Evolutionary conservation across 2,888 invertebrate genomes (phyloP), one percentile per base, ranked within the genome.

Genomic region (Cheilosia grossa): DNA sequence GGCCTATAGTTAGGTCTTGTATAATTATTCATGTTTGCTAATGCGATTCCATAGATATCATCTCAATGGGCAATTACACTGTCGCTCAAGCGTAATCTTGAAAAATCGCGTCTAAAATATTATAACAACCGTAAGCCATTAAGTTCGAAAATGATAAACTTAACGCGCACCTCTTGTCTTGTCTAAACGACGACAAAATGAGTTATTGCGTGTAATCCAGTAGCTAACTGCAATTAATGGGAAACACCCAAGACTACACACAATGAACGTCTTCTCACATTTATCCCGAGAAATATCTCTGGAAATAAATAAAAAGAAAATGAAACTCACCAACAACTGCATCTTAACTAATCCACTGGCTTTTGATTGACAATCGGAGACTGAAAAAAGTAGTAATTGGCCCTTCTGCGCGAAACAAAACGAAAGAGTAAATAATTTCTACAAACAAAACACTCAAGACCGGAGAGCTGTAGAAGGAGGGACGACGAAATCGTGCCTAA

Each of bases 281-380:
- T 70, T 21, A 77, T 77, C 59, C 54, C 40, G 10, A 9, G 49
- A 7, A 66, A 64, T 64, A 15, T 44, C 44, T 19, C 21, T 10
- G 21, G 30, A 69, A 24, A 42, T 42, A 66, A 9, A 61, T 33
- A 42, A 30, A 30, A 2, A 58, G 13, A 53, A 59, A 24, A 40
- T 30, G 19, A 40, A 61, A 75, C 83, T 83, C 70, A 83, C 83
- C 83, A 44, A 49, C 53, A 74, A 75, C 64, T 54, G 83, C 83
- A 83, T 83, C 27, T 69, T 79, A 51, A 75, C 69, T 69, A 64
- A 64, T 69, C 67, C 63, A 75, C 58, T 42, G n/a, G 33, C 58
- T 64, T 49, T 44, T 53, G 44, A 70, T 42, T 42, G 44, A 58
- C 58, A 59, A 70, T 64, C 47, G 24, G 9, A 30, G 54, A 58